Evolutionary conservation across 2,888 invertebrate genomes (phyloP).

Genomic region (Malthinus flaveolus): DNA sequence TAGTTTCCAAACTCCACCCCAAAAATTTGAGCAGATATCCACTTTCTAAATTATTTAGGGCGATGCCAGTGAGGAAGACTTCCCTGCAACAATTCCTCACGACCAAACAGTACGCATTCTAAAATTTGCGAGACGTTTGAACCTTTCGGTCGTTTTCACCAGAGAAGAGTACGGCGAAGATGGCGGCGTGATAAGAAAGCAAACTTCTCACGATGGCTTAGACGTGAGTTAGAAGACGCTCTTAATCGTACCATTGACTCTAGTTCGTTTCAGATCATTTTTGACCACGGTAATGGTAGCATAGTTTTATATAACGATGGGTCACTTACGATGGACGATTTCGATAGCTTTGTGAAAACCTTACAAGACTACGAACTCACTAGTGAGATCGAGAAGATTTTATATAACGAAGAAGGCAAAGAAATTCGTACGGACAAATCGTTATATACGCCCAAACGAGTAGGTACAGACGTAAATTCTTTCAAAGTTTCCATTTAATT

Average conservation of each 20-base stretch:
- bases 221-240: too few relatives aligned
- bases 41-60: too few relatives aligned
- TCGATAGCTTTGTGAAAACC: not conserved
- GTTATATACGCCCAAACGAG: not conserved
- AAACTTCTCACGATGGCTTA: too few relatives aligned
- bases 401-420: not conserved
- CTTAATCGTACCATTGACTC: too few relatives aligned
- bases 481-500: too few relatives aligned
- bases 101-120: too few relatives aligned
- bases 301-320: not conserved
- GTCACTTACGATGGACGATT: not conserved
- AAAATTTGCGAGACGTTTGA: too few relatives aligned
- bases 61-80: too few relatives aligned
- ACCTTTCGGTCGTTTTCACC: too few relatives aligned
- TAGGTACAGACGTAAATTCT: not conserved
- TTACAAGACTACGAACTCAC: conserved; percentile 11
- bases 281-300: conserved; percentile 1
- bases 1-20: too few relatives aligned
- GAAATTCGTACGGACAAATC: not conserved
- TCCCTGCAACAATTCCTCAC: too few relatives aligned
- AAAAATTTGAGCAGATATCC: too few relatives aligned
- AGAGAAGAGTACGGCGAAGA: not conserved
- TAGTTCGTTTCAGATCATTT: not conserved
- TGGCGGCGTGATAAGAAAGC: conserved; percentile 2
- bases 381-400: not conserved